Percentiles rank a stretch among this genome's conserved stretches.
Conservation (phyloP, 1,140 invertebrate genomes). For the Drosophila kohkoa region DNA sequence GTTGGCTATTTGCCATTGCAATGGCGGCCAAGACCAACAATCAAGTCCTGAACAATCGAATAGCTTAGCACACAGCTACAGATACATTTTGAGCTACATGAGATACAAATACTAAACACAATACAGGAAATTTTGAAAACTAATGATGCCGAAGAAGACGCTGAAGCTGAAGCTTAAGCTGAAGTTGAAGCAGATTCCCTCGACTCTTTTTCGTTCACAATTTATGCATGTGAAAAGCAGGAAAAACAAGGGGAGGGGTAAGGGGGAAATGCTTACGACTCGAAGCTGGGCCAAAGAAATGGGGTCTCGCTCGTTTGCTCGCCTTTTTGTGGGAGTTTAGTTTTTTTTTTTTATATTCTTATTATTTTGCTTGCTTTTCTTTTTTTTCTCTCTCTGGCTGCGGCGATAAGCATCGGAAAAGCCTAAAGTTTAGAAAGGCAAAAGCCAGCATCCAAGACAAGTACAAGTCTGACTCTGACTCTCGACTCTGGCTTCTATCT, state of each 20-base stretch:
- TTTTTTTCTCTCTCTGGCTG: constrained; percentile 41
- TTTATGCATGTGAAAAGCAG: constrained; percentile 74
- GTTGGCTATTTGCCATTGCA: constrained; percentile 2
- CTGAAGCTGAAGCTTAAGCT: too few species aligned
- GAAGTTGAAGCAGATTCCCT: constrained; percentile 6
- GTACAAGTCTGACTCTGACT: constrained; percentile 37
- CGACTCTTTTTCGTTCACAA: constrained; percentile 62
- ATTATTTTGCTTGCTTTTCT: constrained; percentile 38
- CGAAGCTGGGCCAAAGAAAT: constrained; percentile 70
- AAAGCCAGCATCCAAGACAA: constrained; percentile 41
- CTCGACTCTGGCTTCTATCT: constrained; percentile 27
- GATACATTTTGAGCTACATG: background rate
- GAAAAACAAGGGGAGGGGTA: background rate
- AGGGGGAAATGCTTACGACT: background rate
- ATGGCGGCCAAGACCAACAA: constrained; percentile 38
- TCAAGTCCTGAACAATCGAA: constrained; percentile 67
- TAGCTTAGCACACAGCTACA: constrained; percentile 23
- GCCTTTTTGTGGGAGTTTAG: constrained; percentile 49
- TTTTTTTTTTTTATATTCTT: background rate
- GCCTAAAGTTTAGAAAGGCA: constrained; percentile 80
- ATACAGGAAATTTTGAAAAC: constrained; percentile 72
- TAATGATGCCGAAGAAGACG: constrained; percentile 61
- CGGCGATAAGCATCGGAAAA: constrained; percentile 77
- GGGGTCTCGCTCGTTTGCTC: constrained; percentile 37
- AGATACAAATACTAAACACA: constrained; percentile 26